These are phyloP conservation scores for Ptyas mucosa DNA, from an alignment of 2,113 vertebrate species.

Conservation along the genomic window DNA sequence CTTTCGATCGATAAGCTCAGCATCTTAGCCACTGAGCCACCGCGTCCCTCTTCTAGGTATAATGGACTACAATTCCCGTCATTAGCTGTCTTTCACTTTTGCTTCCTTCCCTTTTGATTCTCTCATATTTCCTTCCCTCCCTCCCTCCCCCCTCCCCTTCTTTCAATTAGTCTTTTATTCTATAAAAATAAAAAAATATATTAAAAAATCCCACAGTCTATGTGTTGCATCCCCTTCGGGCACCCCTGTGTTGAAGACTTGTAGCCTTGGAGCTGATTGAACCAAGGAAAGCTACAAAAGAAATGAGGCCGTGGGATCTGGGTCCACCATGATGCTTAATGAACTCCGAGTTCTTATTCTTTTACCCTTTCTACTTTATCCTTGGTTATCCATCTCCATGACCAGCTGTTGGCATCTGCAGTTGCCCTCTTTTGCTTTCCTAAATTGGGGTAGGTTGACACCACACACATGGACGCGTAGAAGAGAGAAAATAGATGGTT, in stretches of 20 bases:
- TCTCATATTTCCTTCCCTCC: background rate
- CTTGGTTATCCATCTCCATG: background rate
- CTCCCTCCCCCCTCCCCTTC: background rate
- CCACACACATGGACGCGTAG: background rate
- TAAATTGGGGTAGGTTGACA: background rate
- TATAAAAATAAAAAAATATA: background rate
- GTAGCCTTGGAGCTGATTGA: background rate
- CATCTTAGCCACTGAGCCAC: too few species aligned
- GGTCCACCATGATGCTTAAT: background rate
- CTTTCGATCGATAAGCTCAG: too few species aligned
- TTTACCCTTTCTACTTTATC: background rate
- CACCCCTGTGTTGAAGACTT: background rate
- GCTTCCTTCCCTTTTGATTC: background rate
- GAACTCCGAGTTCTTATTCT: background rate
- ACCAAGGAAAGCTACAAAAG: background rate
- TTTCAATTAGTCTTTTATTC: background rate
- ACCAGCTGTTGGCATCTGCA: background rate
- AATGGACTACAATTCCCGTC: background rate
- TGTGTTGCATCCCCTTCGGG: background rate
- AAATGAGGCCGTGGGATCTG: background rate
- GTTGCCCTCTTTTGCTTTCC: background rate
- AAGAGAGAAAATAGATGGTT: background rate
- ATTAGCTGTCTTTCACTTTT: background rate
- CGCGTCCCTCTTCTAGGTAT: too few species aligned
- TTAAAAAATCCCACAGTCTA: background rate